Evolutionary conservation across 2,113 vertebrate genomes (phyloP), one percentile per base, ranked within the genome.

Genomic region (Balaeniceps rex): DNA sequence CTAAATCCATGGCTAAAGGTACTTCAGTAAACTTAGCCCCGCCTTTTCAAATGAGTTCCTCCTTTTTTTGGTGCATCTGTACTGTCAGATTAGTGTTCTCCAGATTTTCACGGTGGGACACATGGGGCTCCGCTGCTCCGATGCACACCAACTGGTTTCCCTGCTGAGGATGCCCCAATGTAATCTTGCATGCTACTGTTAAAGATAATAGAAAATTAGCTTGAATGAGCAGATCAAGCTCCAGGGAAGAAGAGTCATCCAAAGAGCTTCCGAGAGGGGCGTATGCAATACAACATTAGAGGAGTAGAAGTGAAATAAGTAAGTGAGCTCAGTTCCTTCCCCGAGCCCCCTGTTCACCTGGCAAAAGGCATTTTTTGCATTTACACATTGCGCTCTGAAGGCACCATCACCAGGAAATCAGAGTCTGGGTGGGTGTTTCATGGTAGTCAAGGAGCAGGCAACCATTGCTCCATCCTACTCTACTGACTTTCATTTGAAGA

Each of bases 61-160:
- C 10, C 7, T 15, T 76, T 82, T 69, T 79, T n/a, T 9, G 6
- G 3, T 49, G 34, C 1, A 2, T 38, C 7, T 79, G 2, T 66
- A 31, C 19, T 54, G 4, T 36, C 31, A 78, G 14, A n/a, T 57
- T 18, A 46, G 3, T 7, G 9, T 65, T 93, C 36, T 77, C 24
- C 34, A 34, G 26, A 68, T 75, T 89, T 93, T 72, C 44, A 26
- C 0, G 0, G 1, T 40, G 10, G 21, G 14, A 47, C 2, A 2
- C 15, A 26, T 34, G 24, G 15, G 15, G 13, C 2, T 77, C 10
- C 31, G 19, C 24, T 47, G 12, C 22, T 69, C 60, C 25, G 28
- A 38, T 54, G 19, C 3, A 2, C 13, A 64, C 4, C 11, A 58
- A 7, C 18, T 33, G 33, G 24, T 54, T 90, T 90, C 60, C 25